Base-by-base conservation (phyloP, 2,888 invertebrate species). In the Athalia cordata region DNA sequence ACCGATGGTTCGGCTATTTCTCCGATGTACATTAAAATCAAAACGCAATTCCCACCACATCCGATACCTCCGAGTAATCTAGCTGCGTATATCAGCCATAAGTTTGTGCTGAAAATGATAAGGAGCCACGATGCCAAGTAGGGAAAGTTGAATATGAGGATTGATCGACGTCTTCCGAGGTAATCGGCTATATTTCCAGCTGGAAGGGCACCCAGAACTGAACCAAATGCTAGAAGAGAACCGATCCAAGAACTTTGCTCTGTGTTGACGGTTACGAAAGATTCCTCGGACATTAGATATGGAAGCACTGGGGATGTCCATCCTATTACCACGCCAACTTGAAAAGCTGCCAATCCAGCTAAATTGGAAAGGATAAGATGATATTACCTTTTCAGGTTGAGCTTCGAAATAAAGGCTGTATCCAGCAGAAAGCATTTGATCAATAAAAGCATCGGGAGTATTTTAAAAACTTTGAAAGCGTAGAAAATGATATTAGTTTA, bases 1-100 rank as follows among this genome's bases (percentile, higher is more conserved):
- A 91, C 87, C 29, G 90, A 89, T 5, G 91, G 88, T 15, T 92
- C 91, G 3, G 92, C 90, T 5, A 92, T 91, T 84, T 93, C 93
- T 3, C 90, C 90, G 76, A 92, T 89, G 84, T 92, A 93, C 66
- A 92, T 90, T 0, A 92, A 92, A 1, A 90, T 90, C 29, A 91
- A 87, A 1, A 92, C 91, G n/a, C 91, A 87, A 4, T 86, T 85
- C 0, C 88, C 86, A 0, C 89, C 89, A 1, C 88, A 83, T 7
- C 92, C 92, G 67, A 91, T 89, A 1, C 93, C 93, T 65, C 91
- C 91, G 59, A 92, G 74, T 50, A 92, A 85, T 8, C 89, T 80
- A 0, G 87, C 88, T 2, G 81, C 78, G 80, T 84, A 88, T 6
- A 89, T 77, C 29, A 81, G 77, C 57, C 77, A 77, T 5, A 88